Conservation (phyloP, 2,888 invertebrate genomes). For the Tetranychus truncatus region DNA sequence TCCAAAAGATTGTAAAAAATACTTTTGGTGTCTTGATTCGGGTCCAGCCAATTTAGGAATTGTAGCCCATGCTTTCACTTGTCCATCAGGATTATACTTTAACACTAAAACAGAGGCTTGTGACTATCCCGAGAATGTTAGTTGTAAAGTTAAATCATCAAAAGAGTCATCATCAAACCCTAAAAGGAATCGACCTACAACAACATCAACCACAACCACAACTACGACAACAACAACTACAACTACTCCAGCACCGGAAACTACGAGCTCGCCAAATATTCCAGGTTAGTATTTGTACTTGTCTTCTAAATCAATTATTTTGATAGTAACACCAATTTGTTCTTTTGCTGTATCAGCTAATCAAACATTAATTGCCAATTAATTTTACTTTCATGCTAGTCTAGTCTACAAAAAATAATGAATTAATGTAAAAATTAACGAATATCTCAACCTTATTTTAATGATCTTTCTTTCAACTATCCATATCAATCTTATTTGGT, state of each 20-base stretch:
- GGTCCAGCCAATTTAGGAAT: conserved; percentile 57
- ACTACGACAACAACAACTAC: conserved; percentile 21
- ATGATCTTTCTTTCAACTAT: no score
- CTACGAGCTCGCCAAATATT: not conserved
- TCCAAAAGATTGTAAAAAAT: conserved; percentile 78
- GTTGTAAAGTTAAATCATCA: conserved; percentile 28
- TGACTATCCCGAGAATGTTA: conserved; percentile 70
- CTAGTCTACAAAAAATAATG: no score
- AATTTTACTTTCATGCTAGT: not conserved
- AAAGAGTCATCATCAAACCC: conserved; percentile 3
- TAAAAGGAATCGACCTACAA: conserved; percentile 4
- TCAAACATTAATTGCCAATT: not conserved
- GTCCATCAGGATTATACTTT: conserved; percentile 74
- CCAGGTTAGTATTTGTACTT: conserved; percentile 4
- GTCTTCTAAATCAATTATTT: conserved; percentile 10
- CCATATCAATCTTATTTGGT: not conserved
- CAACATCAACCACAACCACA: conserved; percentile 24
- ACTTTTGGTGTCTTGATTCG: conserved; percentile 81
- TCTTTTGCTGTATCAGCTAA: no score
- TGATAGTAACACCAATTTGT: no score
- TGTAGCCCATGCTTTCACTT: conserved; percentile 77
- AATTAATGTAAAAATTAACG: no score
- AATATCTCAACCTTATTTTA: no score
- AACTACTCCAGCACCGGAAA: conserved; percentile 15
- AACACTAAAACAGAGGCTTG: conserved; percentile 80